Evolutionary conservation across 2,797 vertebrate genomes (phyloP).

Genomic region (Varecia variegata): DNA sequence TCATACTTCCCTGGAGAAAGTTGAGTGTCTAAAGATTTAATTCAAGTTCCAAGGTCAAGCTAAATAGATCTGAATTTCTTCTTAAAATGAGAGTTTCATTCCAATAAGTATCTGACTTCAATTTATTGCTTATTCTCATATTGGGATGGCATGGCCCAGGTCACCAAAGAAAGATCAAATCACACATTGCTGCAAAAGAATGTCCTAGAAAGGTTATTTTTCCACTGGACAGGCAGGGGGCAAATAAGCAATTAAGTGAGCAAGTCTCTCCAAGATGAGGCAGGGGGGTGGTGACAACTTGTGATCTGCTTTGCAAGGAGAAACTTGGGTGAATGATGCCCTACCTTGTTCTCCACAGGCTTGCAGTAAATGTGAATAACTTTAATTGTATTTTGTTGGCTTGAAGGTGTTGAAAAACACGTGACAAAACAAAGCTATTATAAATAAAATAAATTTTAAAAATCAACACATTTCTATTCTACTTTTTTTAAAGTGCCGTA

Average conservation of each 20-base stretch:
- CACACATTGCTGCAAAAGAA: conserved; percentile 77
- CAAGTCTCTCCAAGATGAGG: neutral
- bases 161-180: conserved; percentile 85
- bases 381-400: neutral
- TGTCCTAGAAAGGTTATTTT: conserved; percentile 79
- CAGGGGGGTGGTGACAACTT: neutral
- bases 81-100: conserved; percentile 88
- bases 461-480: neutral
- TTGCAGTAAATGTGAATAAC: neutral
- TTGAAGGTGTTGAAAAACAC: neutral
- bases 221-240: conserved; percentile 53
- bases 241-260: conserved; percentile 58
- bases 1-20: conserved; percentile 86
- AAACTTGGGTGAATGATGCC: neutral
- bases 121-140: conserved; percentile 86
- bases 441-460: neutral
- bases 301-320: neutral
- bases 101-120: conserved; percentile 86
- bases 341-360: neutral
- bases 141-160: conserved; percentile 85
- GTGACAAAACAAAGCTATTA: neutral
- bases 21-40: conserved; percentile 88
- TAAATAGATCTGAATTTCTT: conserved; percentile 87
- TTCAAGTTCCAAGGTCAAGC: conserved; percentile 89
- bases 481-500: neutral